phyloP scores from a whole-genome alignment of 2,888 invertebrate genomes.

The Bellardia pandia region DNA sequence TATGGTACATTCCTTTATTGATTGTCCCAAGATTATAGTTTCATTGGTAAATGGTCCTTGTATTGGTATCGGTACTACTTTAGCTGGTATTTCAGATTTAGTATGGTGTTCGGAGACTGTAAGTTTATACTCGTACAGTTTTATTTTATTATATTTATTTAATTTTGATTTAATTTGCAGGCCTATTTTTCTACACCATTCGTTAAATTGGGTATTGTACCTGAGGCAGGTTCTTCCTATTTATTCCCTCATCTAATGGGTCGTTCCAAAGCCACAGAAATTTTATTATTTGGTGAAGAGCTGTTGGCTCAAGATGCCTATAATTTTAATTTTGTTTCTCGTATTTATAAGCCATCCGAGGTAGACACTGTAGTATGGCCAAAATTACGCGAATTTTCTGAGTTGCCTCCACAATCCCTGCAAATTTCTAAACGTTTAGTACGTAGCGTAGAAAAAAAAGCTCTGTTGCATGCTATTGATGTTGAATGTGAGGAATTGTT shows the following conservation, averaged over 20 bases:
- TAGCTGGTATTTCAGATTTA: constrained; percentile 93
- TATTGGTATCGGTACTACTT: constrained; percentile 92
- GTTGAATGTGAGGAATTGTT: constrained; percentile 88
- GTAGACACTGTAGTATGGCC: constrained; percentile 87
- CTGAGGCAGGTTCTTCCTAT: constrained; percentile 95
- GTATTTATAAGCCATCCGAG: constrained; percentile 88
- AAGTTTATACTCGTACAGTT: constrained; percentile 64
- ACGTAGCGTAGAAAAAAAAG: constrained; percentile 86
- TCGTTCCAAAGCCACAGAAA: constrained; percentile 88
- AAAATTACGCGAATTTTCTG: constrained; percentile 85
- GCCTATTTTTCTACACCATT: constrained; percentile 96
- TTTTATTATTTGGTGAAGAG: constrained; percentile 89
- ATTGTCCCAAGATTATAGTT: constrained; percentile 94
- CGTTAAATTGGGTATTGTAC: constrained; percentile 91
- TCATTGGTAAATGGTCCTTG: constrained; percentile 97
- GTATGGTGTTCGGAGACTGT: constrained; percentile 94
- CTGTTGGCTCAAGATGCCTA: constrained; percentile 92
- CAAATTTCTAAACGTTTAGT: constrained; percentile 89
- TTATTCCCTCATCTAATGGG: constrained; percentile 95
- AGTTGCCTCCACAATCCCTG: constrained; percentile 86
- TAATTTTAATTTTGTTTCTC: constrained; percentile 90
- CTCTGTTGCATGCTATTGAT: constrained; percentile 88
- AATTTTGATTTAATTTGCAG: constrained; percentile 83
- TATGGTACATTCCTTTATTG: constrained; percentile 91
- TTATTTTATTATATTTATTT: neutral